A percentile compares a stretch with the other conserved stretches of the same genome.
Conservation (phyloP, 2,888 invertebrate species). For the Diadromus collaris region DNA sequence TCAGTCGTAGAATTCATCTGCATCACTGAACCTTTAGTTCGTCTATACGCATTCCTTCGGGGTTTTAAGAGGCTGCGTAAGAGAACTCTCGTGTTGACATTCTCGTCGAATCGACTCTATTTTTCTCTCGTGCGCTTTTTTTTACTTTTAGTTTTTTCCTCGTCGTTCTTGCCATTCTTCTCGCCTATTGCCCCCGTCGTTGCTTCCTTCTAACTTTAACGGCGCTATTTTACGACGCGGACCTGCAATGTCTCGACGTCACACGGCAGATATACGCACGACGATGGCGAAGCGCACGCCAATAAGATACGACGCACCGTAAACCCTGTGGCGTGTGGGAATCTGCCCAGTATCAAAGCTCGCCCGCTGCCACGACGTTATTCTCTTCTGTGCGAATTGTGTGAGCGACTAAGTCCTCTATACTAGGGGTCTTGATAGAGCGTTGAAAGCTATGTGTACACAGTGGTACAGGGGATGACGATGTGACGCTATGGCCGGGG, state of each 20-base stretch:
- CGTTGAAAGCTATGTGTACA: background rate
- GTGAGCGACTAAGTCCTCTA: slow-evolving; percentile 18
- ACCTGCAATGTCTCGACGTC: slow-evolving; percentile 66
- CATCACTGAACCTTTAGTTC: background rate
- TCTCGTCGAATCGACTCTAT: slow-evolving; percentile 19
- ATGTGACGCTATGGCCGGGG: slow-evolving; percentile 4
- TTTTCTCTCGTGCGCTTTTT: slow-evolving; percentile 5
- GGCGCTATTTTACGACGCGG: slow-evolving; percentile 67
- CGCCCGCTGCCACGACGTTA: slow-evolving; percentile 16
- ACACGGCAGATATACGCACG: slow-evolving; percentile 51
- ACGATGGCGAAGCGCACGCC: slow-evolving; percentile 37
- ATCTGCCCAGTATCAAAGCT: slow-evolving; percentile 42
- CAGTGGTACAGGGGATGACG: background rate
- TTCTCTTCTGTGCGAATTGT: slow-evolving; percentile 22
- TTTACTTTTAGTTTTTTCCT: background rate
- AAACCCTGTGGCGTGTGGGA: slow-evolving; percentile 61
- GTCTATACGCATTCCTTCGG: slow-evolving; percentile 1
- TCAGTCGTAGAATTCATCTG: background rate
- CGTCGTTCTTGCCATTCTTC: slow-evolving; percentile 16
- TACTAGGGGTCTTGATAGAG: slow-evolving; percentile 1
- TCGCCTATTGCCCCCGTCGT: slow-evolving; percentile 16
- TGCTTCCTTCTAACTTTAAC: slow-evolving; percentile 63
- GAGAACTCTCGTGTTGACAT: slow-evolving; percentile 18
- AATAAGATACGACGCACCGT: slow-evolving; percentile 66
- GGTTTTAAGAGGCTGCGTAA: slow-evolving; percentile 18